Conservation (phyloP, 1,140 invertebrate genomes). For the Harlomillsia oculata region DNA sequence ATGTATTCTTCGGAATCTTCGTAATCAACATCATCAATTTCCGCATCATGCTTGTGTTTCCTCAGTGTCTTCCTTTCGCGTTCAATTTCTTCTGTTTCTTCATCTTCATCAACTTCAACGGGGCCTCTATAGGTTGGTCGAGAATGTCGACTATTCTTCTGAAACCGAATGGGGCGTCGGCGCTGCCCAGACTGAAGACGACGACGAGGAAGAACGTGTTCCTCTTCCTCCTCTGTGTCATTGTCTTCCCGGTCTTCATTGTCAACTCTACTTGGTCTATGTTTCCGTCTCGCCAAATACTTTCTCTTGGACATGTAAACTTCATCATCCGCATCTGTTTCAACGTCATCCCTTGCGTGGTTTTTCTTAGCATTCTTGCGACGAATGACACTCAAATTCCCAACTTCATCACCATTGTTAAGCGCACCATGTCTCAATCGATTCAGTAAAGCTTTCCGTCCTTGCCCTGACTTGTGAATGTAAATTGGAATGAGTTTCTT, state of each 20-base stretch:
- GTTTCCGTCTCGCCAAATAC: background rate
- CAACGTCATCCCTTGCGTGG: background rate
- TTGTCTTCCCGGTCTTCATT: slow-evolving; percentile 9
- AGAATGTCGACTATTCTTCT: background rate
- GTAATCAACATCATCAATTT: background rate
- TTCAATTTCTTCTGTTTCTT: background rate
- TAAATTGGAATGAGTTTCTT: slow-evolving; percentile 25
- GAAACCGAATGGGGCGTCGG: background rate
- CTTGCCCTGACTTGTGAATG: slow-evolving; percentile 16
- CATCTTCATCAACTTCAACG: slow-evolving; percentile 1
- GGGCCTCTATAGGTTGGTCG: background rate
- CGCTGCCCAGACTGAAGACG: too few species aligned
- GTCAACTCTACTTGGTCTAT: background rate
- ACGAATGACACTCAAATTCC: background rate
- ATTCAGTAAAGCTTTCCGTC: too few species aligned
- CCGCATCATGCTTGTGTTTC: background rate
- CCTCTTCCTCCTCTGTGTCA: background rate
- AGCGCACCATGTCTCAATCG: too few species aligned
- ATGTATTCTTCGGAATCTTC: slow-evolving; percentile 1
- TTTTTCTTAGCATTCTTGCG: background rate
- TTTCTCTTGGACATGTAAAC: background rate
- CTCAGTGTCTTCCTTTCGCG: slow-evolving; percentile 1
- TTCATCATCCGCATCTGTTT: background rate
- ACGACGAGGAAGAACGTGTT: too few species aligned
- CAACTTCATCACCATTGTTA: background rate